Base-by-base conservation (phyloP, 2,888 invertebrate species). In the Rhabditoides inermis region DNA sequence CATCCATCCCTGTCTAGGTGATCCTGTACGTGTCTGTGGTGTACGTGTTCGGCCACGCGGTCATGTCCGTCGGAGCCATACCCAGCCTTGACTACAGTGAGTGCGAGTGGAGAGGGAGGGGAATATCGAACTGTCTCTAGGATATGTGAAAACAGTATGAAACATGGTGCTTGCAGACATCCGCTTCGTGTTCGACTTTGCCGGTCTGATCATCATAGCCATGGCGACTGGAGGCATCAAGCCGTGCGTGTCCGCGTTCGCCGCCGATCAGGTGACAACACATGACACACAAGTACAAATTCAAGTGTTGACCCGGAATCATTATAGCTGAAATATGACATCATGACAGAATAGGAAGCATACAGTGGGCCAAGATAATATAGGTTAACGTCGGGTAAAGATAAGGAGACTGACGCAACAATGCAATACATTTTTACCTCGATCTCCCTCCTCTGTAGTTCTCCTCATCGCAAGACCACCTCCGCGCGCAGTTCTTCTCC, bases 161-260 rank as follows among this genome's bases (percentile, higher is more conserved):
- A 42, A 28, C n/a, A 7, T 6, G n/a, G n/a, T 15, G 3, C 7
- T 44, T 53, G 3, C 45, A 54, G 54, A 28, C 4, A 30, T 56
- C 26, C 52, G 63, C n/a, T 58, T 59, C 1, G 44, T 59, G 2
- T 53, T 74, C 45, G 76, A 76, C 55, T 77, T 85, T 56, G 63
- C 85, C 22, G 87, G 86, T 0, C 77, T 88, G 26, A 73, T 84
- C 15, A 78, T 87, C 62, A 88, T 94, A 68, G 90, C 90, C 0
- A 70, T 90, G 15, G 91, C 90, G 0, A 90, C 90, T 0, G 92
- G 92, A 1, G 91, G 91, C 1, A 94, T 94, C 68, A 94, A 94
- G 75, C 91, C 92, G 0, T 92, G 91, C 73, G 91, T 94, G 0
- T 83, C 89, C 0, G 88, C 92, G 0, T 92, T 94, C 77, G 94